These are phyloP conservation scores for Amblyjoppa proteus DNA, from an alignment of 2,888 invertebrate genomes.

Conservation along the genomic window DNA sequence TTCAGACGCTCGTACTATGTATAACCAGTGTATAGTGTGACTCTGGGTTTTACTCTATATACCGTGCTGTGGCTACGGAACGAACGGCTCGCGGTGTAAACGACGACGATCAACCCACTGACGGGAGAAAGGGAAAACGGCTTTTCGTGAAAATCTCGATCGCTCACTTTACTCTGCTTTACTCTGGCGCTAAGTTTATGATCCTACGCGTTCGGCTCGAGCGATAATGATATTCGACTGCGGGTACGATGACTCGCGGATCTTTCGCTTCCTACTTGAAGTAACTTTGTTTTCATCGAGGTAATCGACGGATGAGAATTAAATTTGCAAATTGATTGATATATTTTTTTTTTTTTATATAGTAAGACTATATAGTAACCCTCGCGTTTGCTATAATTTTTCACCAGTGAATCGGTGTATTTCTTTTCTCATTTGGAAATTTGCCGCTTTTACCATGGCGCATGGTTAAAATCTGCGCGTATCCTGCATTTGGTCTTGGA, in stretches of 20 bases:
- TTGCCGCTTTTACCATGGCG: not conserved
- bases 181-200: not conserved
- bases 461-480: not conserved
- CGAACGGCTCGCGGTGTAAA: not conserved
- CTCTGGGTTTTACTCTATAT: not conserved
- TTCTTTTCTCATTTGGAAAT: not conserved
- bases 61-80: not conserved
- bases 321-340: not conserved
- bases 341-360: not conserved
- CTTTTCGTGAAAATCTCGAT: constrained; percentile 35
- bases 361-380: not conserved
- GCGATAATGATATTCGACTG: not conserved
- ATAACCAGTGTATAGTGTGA: not conserved
- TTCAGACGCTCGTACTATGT: constrained; percentile 37
- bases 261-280: not conserved
- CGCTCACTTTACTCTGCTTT: not conserved
- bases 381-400: not conserved
- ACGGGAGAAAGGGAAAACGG: constrained; percentile 11
- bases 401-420: not conserved
- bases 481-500: not conserved
- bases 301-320: not conserved
- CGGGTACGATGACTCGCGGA: not conserved
- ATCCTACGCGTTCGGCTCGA: not conserved
- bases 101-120: not conserved
- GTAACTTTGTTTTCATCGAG: not conserved